Percentiles rank a stretch among this genome's conserved stretches.
phyloP scores from a whole-genome alignment of 2,797 vertebrate genomes.

The Amphiprion clarkii region DNA sequence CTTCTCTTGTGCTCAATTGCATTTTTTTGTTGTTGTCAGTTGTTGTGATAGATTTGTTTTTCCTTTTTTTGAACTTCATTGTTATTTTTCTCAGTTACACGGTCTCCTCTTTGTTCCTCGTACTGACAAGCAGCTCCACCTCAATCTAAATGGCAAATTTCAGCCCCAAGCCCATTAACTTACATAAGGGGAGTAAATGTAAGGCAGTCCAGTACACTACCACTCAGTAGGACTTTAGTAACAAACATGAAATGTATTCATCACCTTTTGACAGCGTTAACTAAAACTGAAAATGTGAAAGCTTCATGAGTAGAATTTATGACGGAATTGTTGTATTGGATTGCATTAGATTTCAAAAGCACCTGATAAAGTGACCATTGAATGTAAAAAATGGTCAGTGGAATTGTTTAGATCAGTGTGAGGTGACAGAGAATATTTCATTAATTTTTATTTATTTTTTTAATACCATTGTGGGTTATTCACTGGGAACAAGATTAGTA shows the following conservation, averaged over 20 bases:
- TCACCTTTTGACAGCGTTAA: too few relatives aligned
- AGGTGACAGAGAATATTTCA: neutral
- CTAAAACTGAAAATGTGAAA: too few relatives aligned
- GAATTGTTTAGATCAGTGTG: neutral
- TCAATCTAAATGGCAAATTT: too few relatives aligned
- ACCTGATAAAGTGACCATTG: neutral
- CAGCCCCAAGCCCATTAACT: too few relatives aligned
- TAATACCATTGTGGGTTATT: neutral
- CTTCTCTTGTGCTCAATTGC: neutral
- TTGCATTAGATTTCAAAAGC: too few relatives aligned
- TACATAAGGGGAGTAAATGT: too few relatives aligned
- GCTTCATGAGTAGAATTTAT: too few relatives aligned
- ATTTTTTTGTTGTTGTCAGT: neutral
- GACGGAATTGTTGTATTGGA: too few relatives aligned
- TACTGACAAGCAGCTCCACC: neutral
- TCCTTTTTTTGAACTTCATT: neutral
- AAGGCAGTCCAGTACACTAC: too few relatives aligned
- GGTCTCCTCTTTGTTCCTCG: neutral
- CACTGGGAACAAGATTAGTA: neutral
- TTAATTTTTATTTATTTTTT: neutral
- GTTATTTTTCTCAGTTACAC: neutral
- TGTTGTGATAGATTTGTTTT: neutral
- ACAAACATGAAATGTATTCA: too few relatives aligned
- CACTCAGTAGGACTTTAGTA: too few relatives aligned
- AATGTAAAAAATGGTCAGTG: too few relatives aligned